A percentile compares a stretch with the other conserved stretches of the same genome.
Evolutionary conservation across 64 coral and sea anemone genomes (phyloP).

Genomic region (Anthopleura sola): DNA sequence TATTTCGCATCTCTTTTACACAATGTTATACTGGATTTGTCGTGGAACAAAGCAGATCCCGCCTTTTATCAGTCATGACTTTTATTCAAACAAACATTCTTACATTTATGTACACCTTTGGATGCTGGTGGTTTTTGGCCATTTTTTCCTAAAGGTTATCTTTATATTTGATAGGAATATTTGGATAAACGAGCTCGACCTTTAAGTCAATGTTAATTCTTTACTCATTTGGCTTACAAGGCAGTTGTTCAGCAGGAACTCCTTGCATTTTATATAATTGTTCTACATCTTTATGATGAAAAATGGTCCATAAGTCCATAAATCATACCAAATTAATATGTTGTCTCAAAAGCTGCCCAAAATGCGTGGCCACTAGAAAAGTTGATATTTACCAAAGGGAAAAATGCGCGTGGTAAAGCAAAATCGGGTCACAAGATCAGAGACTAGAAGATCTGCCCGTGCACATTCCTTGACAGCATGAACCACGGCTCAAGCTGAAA

Average conservation of each 20-base stretch:
- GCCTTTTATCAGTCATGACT: not conserved
- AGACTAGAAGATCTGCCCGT: not conserved
- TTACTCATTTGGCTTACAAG: not conserved
- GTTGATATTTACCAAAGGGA: not conserved
- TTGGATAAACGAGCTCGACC: not conserved
- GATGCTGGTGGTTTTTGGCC: not conserved
- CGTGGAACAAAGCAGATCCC: not conserved
- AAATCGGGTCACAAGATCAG: not conserved
- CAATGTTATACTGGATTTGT: not conserved
- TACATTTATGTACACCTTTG: not conserved
- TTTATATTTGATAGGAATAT: not conserved
- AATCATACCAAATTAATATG: too few species aligned
- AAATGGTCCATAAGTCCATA: not conserved
- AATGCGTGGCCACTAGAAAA: not conserved
- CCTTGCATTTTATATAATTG: not conserved
- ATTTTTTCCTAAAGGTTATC: not conserved
- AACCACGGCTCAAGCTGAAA: not conserved
- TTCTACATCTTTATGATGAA: not conserved
- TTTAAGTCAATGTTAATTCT: not conserved
- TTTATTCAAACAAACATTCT: not conserved
- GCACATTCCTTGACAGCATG: not conserved
- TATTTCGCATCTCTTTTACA: slow-evolving; percentile 25
- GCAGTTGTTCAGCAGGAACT: not conserved
- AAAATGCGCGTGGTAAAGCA: not conserved
- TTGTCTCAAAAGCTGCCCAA: not conserved